These are phyloP conservation scores for Felis chaus DNA, from an alignment of 2,113 vertebrate species.

Conservation along the genomic window DNA sequence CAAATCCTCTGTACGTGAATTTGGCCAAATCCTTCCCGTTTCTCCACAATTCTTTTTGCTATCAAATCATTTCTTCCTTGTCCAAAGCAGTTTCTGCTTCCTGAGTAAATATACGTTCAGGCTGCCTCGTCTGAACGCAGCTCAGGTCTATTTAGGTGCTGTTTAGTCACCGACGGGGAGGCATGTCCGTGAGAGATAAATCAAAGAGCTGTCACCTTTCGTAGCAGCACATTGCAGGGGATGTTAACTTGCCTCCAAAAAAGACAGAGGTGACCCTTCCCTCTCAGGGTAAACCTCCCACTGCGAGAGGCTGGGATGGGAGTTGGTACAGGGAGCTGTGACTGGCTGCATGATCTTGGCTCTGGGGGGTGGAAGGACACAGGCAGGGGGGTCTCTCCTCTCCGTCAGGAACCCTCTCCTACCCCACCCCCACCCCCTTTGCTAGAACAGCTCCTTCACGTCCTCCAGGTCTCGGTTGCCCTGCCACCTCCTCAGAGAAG, in stretches of 20 bases:
- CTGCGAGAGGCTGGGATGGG: neutral
- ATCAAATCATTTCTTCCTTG: conserved; percentile 19
- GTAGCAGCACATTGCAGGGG: neutral
- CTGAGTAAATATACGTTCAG: neutral
- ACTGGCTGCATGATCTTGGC: neutral
- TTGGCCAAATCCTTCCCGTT: neutral
- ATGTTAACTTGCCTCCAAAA: neutral
- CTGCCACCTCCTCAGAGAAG: neutral
- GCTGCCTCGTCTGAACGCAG: neutral
- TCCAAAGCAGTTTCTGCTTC: neutral
- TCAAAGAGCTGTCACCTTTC: conserved; percentile 32
- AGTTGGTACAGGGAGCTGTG: neutral
- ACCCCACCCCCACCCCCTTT: too few relatives aligned
- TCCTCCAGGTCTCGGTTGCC: neutral
- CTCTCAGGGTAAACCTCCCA: neutral
- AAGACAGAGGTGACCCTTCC: neutral
- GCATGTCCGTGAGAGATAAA: conserved; percentile 45
- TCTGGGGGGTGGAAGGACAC: neutral
- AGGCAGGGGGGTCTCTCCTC: neutral
- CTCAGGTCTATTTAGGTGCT: neutral
- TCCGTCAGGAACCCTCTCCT: neutral
- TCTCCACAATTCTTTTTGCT: conserved; percentile 23
- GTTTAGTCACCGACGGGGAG: neutral
- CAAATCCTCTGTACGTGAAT: neutral
- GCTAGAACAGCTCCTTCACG: neutral